A percentile compares a stretch with the other conserved stretches of the same genome.
Conservation (phyloP, 2,888 invertebrate genomes). For the Pardosa pseudoannulata region DNA sequence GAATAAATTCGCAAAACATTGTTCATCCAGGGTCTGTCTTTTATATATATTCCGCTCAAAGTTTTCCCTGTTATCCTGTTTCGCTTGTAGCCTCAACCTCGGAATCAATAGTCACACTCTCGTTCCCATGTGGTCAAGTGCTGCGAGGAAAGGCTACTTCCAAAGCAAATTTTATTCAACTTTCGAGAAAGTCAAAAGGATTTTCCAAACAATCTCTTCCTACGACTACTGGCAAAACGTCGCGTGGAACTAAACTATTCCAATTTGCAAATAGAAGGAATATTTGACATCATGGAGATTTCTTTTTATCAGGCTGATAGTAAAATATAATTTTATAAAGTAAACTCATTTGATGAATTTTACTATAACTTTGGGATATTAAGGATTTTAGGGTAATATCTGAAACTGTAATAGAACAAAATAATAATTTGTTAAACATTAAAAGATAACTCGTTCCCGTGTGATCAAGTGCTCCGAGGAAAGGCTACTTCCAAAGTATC, state of each 20-base stretch:
- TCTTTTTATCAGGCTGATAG: no score
- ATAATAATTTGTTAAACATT: no score
- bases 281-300: no score
- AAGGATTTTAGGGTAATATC: no score
- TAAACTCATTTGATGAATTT: no score
- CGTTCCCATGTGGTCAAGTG: slow-evolving; percentile 60
- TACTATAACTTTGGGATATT: no score
- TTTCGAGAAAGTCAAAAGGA: slow-evolving; percentile 41
- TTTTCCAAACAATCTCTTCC: neutral
- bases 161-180: slow-evolving; percentile 55
- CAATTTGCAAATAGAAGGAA: no score
- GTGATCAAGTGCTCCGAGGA: slow-evolving; percentile 45
- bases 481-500: slow-evolving; percentile 28
- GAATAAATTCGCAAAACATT: neutral
- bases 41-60: slow-evolving; percentile 16
- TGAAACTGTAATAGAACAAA: no score
- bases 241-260: no score
- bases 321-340: no score
- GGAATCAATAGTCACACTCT: slow-evolving; percentile 38
- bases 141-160: slow-evolving; percentile 26
- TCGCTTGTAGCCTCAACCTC: slow-evolving; percentile 33
- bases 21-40: neutral
- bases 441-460: slow-evolving; percentile 54
- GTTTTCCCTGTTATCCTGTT: slow-evolving; percentile 17
- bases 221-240: no score